Evolutionary conservation across 2,113 vertebrate species (phyloP).

Genomic region (Grantiella picta): DNA sequence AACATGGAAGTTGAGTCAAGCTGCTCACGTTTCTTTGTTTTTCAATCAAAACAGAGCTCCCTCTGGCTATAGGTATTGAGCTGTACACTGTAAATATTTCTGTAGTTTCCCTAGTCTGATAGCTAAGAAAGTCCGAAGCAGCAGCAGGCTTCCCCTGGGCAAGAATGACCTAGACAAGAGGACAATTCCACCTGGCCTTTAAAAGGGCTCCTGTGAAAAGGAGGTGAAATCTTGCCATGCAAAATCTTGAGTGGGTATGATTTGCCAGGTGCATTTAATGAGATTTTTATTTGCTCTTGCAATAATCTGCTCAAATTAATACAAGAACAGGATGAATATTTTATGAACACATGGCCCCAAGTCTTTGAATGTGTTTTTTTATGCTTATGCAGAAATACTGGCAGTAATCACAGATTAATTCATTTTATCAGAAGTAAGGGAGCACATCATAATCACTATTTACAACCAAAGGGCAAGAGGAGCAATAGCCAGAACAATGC

Average conservation of each 20-base stretch:
- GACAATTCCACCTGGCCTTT: not conserved
- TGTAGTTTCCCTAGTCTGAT: not conserved
- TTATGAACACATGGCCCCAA: not conserved
- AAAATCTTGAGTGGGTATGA: not conserved
- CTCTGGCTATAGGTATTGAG: not conserved
- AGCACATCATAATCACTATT: not conserved
- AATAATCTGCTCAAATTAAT: not conserved
- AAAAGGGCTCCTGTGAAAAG: not conserved
- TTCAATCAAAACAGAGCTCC: not conserved
- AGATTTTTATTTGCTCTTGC: not conserved
- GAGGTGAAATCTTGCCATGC: not conserved
- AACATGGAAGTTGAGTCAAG: not conserved
- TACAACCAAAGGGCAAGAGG: not conserved
- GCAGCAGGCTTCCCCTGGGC: not conserved
- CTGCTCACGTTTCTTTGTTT: not conserved
- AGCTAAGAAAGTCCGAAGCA: not conserved
- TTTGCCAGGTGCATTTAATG: not conserved
- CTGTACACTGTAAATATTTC: not conserved
- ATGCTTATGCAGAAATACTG: not conserved
- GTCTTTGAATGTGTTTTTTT: not conserved
- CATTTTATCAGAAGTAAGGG: not conserved
- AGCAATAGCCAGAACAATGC: not conserved
- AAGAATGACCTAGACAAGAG: not conserved
- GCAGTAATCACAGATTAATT: not conserved
- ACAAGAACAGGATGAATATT: not conserved